phyloP scores from a whole-genome alignment of 53 echinoderm and acorn worm genomes.

The Patiria pectinifera region DNA sequence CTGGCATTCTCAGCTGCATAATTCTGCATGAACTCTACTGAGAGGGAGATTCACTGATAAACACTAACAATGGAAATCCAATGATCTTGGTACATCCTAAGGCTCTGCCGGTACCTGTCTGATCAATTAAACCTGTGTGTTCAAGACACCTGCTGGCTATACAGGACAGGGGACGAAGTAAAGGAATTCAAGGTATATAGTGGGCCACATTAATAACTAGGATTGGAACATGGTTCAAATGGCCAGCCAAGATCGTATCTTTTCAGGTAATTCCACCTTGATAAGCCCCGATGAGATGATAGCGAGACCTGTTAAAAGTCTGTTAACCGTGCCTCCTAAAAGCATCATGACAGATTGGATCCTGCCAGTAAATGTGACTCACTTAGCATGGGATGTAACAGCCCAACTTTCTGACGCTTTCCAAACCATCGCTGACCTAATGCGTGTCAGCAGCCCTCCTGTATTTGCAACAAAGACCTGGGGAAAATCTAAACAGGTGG shows the following conservation, averaged over 20 bases:
- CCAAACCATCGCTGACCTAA: not conserved
- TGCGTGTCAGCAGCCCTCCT: not conserved
- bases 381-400: not conserved
- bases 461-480: not conserved
- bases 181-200: not conserved
- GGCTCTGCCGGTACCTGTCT: not conserved
- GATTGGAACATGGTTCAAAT: no score
- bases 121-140: not conserved
- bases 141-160: not conserved
- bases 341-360: no score
- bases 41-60: not conserved
- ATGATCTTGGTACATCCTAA: not conserved
- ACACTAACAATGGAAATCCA: not conserved
- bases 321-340: no score
- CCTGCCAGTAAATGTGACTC: not conserved
- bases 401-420: not conserved
- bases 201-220: no score
- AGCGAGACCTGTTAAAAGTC: no score
- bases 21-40: not conserved
- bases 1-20: no score
- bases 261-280: no score
- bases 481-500: constrained; percentile 15
- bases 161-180: no score
- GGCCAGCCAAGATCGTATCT: no score
- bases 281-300: no score